Evolutionary conservation across 2,888 invertebrate genomes (phyloP).

Genomic region (Cheilosia urbana): DNA sequence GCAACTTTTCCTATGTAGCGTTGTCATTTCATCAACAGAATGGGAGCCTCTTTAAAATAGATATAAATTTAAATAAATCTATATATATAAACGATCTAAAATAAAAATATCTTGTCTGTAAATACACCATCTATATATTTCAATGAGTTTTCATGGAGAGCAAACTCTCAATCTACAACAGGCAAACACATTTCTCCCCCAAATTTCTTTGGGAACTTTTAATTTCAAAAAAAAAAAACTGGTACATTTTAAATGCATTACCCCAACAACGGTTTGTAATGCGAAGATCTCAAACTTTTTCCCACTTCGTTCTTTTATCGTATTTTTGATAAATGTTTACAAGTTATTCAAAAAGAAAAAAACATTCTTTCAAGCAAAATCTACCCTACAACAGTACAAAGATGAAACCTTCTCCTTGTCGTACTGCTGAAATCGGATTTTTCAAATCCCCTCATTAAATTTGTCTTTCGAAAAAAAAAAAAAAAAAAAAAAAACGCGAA

Average conservation of each 20-base stretch:
- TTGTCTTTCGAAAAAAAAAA: neutral
- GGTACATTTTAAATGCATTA: slow-evolving; percentile 47
- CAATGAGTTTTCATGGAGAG: too few relatives aligned
- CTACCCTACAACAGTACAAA: neutral
- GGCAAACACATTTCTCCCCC: neutral
- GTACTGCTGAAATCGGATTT: slow-evolving; percentile 42
- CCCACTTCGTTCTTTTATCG: neutral
- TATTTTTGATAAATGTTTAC: slow-evolving; percentile 8
- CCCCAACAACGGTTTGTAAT: neutral
- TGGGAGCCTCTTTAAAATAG: too few relatives aligned
- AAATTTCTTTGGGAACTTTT: too few relatives aligned
- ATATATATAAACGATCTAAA: too few relatives aligned
- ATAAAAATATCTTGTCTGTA: too few relatives aligned
- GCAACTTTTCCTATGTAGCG: too few relatives aligned
- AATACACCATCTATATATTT: too few relatives aligned
- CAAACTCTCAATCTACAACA: too few relatives aligned
- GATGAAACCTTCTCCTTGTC: slow-evolving; percentile 11
- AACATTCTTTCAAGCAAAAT: slow-evolving; percentile 5
- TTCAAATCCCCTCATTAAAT: slow-evolving; percentile 41
- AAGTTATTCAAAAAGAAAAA: neutral
- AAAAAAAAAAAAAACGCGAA: slow-evolving; percentile 1
- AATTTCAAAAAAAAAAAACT: neutral
- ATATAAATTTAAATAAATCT: too few relatives aligned
- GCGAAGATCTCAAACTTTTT: neutral
- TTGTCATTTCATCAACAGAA: too few relatives aligned